phyloP scores from a whole-genome alignment of 2,888 invertebrate species.

The Pterobdella sp. region DNA sequence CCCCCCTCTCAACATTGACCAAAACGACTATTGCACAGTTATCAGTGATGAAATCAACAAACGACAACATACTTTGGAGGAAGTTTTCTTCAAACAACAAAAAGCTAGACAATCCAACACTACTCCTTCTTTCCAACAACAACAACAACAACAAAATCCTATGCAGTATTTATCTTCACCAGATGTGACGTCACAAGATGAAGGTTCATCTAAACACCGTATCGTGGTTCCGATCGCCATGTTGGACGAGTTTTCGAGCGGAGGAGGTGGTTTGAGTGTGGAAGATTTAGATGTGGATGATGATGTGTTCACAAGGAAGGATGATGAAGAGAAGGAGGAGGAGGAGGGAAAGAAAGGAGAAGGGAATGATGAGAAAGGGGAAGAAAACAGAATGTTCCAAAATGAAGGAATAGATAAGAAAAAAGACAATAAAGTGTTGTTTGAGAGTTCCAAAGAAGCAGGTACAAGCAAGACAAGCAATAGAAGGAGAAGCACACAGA shows the following conservation, averaged over 20 bases:
- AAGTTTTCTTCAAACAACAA: neutral
- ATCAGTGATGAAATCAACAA: conserved; percentile 6
- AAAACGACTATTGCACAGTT: no score
- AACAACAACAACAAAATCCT: conserved; percentile 10
- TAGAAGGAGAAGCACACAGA: neutral
- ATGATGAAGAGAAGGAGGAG: conserved; percentile 52
- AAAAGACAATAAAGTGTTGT: no score
- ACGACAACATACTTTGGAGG: neutral
- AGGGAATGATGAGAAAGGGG: neutral
- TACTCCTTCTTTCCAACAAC: no score
- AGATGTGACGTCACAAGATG: neutral
- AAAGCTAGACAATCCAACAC: no score
- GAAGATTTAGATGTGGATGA: conserved; percentile 24
- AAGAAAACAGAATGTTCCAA: neutral
- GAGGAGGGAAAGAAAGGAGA: conserved; percentile 1
- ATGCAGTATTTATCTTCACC: conserved; percentile 3
- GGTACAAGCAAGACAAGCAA: neutral
- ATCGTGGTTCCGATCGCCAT: conserved; percentile 36
- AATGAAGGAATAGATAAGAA: neutral
- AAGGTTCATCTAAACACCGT: conserved; percentile 6
- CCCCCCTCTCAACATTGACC: no score
- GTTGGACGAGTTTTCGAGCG: conserved; percentile 36
- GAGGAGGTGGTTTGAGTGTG: conserved; percentile 29
- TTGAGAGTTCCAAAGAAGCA: neutral
- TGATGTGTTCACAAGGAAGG: conserved; percentile 3